These are phyloP conservation scores for Melangyna quadrimaculata DNA, from an alignment of 2,888 invertebrate genomes.

Conservation along the genomic window DNA sequence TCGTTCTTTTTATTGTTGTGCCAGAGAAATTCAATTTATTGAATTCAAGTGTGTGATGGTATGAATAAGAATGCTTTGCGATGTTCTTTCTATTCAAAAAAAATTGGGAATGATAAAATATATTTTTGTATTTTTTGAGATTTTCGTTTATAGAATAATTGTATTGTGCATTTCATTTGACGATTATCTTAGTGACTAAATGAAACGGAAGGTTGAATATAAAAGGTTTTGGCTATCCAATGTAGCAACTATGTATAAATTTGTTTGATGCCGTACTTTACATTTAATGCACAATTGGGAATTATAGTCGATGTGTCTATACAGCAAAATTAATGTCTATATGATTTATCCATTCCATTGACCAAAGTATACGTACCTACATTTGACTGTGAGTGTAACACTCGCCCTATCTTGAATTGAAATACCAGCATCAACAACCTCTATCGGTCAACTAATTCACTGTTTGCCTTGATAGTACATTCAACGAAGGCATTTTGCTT, in stretches of 20 bases:
- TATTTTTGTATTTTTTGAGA: background rate
- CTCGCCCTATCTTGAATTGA: no score
- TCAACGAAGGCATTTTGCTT: no score
- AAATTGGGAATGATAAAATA: slow-evolving; percentile 29
- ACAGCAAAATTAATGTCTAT: no score
- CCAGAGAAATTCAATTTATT: slow-evolving; percentile 16
- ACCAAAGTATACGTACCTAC: no score
- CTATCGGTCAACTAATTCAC: no score
- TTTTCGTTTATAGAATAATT: background rate
- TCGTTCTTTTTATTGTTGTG: background rate
- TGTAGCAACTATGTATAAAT: slow-evolving; percentile 42
- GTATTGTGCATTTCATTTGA: slow-evolving; percentile 33
- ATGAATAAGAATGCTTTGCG: slow-evolving; percentile 36
- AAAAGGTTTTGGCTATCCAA: slow-evolving; percentile 32
- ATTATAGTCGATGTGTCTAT: background rate
- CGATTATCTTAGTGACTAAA: slow-evolving; percentile 36
- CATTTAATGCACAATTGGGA: background rate
- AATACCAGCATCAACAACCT: no score
- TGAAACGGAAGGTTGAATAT: slow-evolving; percentile 49
- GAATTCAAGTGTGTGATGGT: slow-evolving; percentile 7
- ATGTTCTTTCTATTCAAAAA: background rate
- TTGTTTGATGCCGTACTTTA: slow-evolving; percentile 3
- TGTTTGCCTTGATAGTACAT: no score
- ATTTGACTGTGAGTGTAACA: no score
- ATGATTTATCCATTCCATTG: no score